These are phyloP conservation scores for Vimba vimba DNA, from an alignment of 2,113 vertebrate genomes.

Conservation along the genomic window DNA sequence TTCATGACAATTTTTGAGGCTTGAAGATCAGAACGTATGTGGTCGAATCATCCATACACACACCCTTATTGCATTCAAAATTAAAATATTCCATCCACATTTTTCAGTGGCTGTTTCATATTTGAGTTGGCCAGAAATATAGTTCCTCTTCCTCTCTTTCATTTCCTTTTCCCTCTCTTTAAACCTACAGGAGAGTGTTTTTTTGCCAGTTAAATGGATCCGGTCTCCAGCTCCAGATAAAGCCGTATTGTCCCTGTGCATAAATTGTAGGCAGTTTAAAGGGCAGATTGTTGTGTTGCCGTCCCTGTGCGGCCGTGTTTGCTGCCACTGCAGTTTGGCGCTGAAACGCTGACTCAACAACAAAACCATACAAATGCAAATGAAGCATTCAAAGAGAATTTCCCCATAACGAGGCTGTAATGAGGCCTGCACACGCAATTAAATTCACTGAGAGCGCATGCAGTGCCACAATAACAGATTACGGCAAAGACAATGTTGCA, in stretches of 20 bases:
- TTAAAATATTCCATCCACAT: background rate
- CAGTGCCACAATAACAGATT: constrained; percentile 25
- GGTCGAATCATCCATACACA: background rate
- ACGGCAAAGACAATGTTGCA: constrained; percentile 30
- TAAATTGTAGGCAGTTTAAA: constrained; percentile 33
- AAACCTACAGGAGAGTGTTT: background rate
- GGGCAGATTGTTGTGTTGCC: constrained; percentile 25
- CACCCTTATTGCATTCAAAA: background rate
- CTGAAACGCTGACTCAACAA: constrained; percentile 33
- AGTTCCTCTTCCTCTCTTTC: background rate
- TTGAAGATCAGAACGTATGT: background rate
- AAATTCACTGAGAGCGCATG: constrained; percentile 16
- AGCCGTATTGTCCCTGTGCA: constrained; percentile 20
- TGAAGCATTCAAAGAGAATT: constrained; percentile 40
- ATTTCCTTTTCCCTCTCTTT: background rate
- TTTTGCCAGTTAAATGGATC: constrained; percentile 12
- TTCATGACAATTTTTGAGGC: background rate
- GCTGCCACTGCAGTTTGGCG: constrained; percentile 38
- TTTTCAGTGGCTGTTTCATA: constrained; percentile 2
- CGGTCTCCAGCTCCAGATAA: constrained; percentile 32
- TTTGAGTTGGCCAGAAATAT: background rate
- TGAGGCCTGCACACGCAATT: constrained; percentile 42
- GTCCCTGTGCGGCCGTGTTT: background rate
- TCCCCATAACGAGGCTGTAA: constrained; percentile 33
- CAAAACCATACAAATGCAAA: constrained; percentile 42